A percentile compares a stretch with the other conserved stretches of the same genome.
phyloP scores from a whole-genome alignment of 2,113 vertebrate species.

The Eonycteris spelaea region DNA sequence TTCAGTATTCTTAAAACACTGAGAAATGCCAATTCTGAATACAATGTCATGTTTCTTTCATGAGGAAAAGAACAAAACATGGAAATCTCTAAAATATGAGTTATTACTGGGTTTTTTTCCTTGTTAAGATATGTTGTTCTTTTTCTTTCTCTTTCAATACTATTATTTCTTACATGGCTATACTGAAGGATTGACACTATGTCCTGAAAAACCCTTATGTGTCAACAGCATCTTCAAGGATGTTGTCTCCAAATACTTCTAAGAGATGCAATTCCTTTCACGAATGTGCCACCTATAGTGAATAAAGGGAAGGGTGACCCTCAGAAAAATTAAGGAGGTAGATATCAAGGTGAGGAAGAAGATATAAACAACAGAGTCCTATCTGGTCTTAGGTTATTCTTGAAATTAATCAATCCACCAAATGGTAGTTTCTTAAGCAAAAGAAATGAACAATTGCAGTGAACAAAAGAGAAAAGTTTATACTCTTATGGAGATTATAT shows the following conservation, averaged over 20 bases:
- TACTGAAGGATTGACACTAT: not conserved
- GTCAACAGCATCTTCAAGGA: not conserved
- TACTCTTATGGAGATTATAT: not conserved
- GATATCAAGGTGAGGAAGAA: not conserved
- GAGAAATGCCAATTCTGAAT: not conserved
- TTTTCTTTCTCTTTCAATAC: not conserved
- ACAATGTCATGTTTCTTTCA: not conserved
- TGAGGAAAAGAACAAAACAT: not conserved
- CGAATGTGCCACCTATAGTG: not conserved
- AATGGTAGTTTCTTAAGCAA: not conserved
- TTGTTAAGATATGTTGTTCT: not conserved
- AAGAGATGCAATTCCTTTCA: not conserved
- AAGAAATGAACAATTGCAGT: not conserved
- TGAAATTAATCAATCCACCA: not conserved
- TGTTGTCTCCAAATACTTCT: not conserved
- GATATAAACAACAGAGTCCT: not conserved
- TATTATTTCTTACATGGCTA: not conserved
- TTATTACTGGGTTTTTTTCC: not conserved
- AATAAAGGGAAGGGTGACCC: not conserved
- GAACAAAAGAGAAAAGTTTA: not conserved
- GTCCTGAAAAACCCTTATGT: not conserved
- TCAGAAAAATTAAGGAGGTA: not conserved
- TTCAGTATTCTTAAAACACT: not conserved
- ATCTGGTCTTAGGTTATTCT: not conserved
- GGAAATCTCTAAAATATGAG: constrained; percentile 41